phyloP scores from a whole-genome alignment of 2,113 vertebrate species.

The Junco hyemalis region DNA sequence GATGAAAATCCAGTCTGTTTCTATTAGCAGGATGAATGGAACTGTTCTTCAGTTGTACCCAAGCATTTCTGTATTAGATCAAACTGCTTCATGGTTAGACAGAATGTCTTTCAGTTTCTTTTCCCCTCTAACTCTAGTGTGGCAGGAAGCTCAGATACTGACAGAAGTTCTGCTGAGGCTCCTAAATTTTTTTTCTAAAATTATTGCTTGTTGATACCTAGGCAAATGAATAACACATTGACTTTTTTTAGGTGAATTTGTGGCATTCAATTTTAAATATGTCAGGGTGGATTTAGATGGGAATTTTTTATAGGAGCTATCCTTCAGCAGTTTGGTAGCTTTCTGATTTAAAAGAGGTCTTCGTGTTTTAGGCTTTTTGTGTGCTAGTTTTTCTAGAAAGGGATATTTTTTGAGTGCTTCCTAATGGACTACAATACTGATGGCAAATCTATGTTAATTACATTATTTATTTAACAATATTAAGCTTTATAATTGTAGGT shows the following conservation, averaged over 20 bases:
- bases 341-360: not conserved
- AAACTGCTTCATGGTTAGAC: conserved; percentile 30
- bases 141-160: not conserved
- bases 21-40: conserved; percentile 61
- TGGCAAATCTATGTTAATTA: not conserved
- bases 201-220: not conserved
- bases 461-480: not conserved
- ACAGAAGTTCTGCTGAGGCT: not conserved
- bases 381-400: not conserved
- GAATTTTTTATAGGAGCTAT: not conserved
- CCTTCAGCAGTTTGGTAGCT: not conserved
- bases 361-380: not conserved
- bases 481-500: not conserved
- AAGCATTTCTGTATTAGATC: conserved; percentile 25
- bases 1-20: conserved; percentile 55
- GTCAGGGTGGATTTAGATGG: not conserved
- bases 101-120: not conserved
- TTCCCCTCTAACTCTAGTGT: not conserved
- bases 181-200: not conserved
- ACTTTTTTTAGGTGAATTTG: not conserved
- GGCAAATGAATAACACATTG: not conserved
- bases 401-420: not conserved
- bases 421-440: not conserved
- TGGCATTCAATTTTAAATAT: not conserved
- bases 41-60: conserved; percentile 57